Conservation (phyloP, 1,140 invertebrate species). For the Batillaria attramentaria region DNA sequence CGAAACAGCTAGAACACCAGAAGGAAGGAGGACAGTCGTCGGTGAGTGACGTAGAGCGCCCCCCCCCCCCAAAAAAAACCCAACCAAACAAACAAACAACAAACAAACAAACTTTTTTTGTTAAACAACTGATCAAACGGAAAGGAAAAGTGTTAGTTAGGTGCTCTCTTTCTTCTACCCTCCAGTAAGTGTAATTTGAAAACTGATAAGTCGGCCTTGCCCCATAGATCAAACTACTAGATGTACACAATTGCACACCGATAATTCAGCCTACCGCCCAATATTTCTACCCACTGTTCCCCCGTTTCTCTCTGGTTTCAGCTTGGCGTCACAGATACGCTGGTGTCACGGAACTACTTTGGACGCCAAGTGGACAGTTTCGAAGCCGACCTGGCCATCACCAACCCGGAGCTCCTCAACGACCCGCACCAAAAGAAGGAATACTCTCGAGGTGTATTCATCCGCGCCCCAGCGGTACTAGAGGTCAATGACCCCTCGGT, state of each 20-base stretch:
- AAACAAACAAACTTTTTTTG: too few species aligned
- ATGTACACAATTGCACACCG: neutral
- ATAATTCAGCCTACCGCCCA: too few species aligned
- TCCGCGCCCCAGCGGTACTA: slow-evolving; percentile 61
- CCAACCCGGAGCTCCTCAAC: slow-evolving; percentile 32
- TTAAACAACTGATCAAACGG: too few species aligned
- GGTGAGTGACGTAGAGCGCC: too few species aligned
- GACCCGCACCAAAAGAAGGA: slow-evolving; percentile 13
- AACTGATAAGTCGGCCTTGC: neutral
- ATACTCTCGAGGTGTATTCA: slow-evolving; percentile 59
- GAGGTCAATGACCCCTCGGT: slow-evolving; percentile 45
- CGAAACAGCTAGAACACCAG: slow-evolving; percentile 57
- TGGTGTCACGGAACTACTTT: slow-evolving; percentile 62
- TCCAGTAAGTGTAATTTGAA: slow-evolving; percentile 14
- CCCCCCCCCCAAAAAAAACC: too few species aligned
- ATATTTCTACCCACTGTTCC: neutral
- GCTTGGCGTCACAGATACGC: slow-evolving; percentile 59
- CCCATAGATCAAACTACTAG: neutral
- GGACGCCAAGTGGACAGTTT: slow-evolving; percentile 65
- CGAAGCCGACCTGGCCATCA: slow-evolving; percentile 54
- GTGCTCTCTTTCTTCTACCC: too few species aligned
- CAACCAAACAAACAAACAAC: too few species aligned
- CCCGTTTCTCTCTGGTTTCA: too few species aligned
- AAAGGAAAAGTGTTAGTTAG: too few species aligned
- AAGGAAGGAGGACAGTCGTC: slow-evolving; percentile 59